Evolutionary conservation across 2,113 vertebrate species (phyloP).

Genomic region (Platysternon megacephalum): DNA sequence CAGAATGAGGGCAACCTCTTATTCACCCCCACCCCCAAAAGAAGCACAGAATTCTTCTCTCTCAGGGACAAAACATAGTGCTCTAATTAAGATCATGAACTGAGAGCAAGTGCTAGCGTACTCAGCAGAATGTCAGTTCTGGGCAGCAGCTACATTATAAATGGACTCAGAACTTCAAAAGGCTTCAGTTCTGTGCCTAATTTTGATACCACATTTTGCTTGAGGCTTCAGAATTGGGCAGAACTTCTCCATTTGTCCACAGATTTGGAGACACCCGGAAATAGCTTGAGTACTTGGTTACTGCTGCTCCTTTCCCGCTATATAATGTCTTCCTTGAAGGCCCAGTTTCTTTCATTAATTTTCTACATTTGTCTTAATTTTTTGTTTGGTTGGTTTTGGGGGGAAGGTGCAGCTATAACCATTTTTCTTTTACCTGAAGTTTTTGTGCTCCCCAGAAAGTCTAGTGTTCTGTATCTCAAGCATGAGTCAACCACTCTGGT

Average conservation of each 20-base stretch:
- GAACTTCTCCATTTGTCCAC: neutral
- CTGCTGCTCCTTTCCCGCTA: neutral
- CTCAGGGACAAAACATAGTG: neutral
- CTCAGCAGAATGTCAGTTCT: neutral
- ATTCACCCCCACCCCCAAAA: neutral
- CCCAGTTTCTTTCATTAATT: neutral
- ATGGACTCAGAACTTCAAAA: neutral
- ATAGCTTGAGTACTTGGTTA: neutral
- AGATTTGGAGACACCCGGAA: neutral
- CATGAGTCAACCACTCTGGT: neutral
- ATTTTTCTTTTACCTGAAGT: neutral
- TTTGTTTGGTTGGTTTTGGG: neutral
- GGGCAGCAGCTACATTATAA: neutral
- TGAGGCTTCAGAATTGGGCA: neutral
- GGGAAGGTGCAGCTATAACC: neutral
- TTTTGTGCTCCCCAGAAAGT: neutral
- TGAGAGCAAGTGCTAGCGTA: neutral
- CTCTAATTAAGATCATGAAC: neutral
- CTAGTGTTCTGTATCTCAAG: neutral
- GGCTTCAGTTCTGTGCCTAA: neutral
- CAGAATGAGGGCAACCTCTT: accelerated
- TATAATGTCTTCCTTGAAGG: neutral
- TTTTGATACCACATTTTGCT: neutral
- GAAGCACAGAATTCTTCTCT: neutral
- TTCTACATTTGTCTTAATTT: neutral